Percentiles rank a stretch among this genome's conserved stretches.
Evolutionary conservation across 2,113 vertebrate species (phyloP).

Genomic region (Mesitornis unicolor): DNA sequence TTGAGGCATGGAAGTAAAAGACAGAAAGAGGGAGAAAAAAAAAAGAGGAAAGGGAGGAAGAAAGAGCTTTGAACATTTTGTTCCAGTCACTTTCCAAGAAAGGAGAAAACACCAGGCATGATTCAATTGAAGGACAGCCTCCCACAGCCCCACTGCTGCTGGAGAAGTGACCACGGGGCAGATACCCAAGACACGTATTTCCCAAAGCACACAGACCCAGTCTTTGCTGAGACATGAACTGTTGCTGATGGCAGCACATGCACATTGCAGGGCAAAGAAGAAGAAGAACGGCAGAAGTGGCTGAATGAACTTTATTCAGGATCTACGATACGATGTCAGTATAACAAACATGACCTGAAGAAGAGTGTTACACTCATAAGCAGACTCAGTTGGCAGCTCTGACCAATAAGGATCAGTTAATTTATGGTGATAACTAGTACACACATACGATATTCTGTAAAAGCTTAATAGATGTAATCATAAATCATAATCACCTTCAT

Average conservation of each 20-base stretch:
- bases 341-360: conserved; percentile 55
- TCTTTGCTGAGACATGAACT: neutral
- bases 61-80: conserved; percentile 40
- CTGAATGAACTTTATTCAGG: conserved; percentile 53
- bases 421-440: conserved; percentile 65
- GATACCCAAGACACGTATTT: neutral
- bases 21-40: neutral
- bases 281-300: neutral
- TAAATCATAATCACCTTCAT: conserved; percentile 59
- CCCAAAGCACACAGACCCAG: neutral
- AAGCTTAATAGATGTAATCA: conserved; percentile 59
- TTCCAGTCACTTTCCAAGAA: conserved; percentile 32
- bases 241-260: neutral
- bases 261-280: conserved; percentile 6
- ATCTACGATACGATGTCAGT: conserved; percentile 19
- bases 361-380: conserved; percentile 30
- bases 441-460: conserved; percentile 63
- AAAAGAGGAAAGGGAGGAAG: neutral
- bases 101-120: neutral
- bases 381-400: conserved; percentile 64
- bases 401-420: conserved; percentile 71
- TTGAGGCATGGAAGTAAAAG: neutral
- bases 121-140: neutral
- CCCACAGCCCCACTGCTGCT: neutral
- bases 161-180: neutral